A percentile compares a stretch with the other conserved stretches of the same genome.
phyloP scores from a whole-genome alignment of 2,888 invertebrate genomes.

The Glyphotaelius pellucidus region DNA sequence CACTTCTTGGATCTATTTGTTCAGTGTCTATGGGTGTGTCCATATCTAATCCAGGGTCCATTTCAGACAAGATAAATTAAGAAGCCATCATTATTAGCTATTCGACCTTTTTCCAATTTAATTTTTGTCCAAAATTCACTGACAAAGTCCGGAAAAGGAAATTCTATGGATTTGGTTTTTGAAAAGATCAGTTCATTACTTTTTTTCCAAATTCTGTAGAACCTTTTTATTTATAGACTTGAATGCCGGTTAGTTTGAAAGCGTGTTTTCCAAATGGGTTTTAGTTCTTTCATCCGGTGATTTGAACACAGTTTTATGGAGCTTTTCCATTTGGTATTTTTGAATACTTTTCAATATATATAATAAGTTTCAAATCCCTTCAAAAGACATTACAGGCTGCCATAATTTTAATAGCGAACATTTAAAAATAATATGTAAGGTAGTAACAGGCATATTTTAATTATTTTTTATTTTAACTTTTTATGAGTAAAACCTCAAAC shows the following conservation, averaged over 20 bases:
- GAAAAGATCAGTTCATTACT: not conserved
- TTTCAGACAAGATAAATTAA: not conserved
- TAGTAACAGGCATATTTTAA: too few relatives aligned
- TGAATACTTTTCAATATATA: not conserved
- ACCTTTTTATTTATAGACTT: not conserved
- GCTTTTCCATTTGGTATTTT: not conserved
- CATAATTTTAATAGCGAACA: not conserved
- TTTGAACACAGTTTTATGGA: not conserved
- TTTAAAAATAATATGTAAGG: too few relatives aligned
- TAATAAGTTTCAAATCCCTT: not conserved
- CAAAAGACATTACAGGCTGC: not conserved
- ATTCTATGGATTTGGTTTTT: not conserved
- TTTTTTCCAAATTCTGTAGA: not conserved
- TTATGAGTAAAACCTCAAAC: too few relatives aligned
- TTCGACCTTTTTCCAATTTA: not conserved
- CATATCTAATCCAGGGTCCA: not conserved
- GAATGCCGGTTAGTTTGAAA: not conserved
- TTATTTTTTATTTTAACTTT: too few relatives aligned
- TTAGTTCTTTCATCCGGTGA: not conserved
- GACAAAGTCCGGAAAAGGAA: not conserved
- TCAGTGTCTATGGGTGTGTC: too few relatives aligned
- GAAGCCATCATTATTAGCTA: not conserved
- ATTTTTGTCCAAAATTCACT: not conserved
- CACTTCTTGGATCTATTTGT: too few relatives aligned
- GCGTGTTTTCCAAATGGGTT: not conserved